Evolutionary conservation across 2,113 vertebrate genomes (phyloP).

Genomic region (Lontra canadensis): DNA sequence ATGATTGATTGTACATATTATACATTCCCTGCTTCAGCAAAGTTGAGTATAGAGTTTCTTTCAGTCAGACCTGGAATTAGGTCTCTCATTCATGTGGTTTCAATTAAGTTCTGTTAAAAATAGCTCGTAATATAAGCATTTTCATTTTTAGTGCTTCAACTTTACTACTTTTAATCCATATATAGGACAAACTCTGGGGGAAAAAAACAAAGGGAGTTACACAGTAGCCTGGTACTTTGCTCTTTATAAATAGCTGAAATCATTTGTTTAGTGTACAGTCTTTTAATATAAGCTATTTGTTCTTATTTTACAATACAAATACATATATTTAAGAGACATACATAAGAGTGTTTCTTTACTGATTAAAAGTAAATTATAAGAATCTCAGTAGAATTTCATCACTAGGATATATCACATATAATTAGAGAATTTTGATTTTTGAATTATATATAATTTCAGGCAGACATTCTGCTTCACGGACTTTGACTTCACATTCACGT

Average conservation of each 20-base stretch:
- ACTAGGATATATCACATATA: constrained; percentile 31
- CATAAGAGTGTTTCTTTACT: constrained; percentile 19
- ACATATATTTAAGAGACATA: constrained; percentile 34
- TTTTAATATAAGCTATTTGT: constrained; percentile 49
- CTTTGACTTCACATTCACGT: constrained; percentile 57
- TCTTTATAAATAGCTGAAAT: constrained; percentile 36
- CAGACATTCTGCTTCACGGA: constrained; percentile 55
- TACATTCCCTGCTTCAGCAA: constrained; percentile 60
- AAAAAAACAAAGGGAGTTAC: constrained; percentile 36
- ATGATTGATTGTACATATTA: constrained; percentile 55
- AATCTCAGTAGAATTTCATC: constrained; percentile 41
- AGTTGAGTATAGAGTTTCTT: constrained; percentile 71
- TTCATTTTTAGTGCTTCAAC: constrained; percentile 67
- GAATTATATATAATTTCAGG: constrained; percentile 63
- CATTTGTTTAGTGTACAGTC: not conserved
- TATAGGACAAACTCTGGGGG: constrained; percentile 41
- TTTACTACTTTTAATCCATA: constrained; percentile 62
- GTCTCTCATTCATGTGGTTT: constrained; percentile 76
- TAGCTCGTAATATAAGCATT: constrained; percentile 71
- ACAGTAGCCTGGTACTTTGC: not conserved
- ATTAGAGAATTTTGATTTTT: constrained; percentile 50
- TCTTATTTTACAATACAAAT: constrained; percentile 57
- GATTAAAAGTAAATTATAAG: constrained; percentile 47
- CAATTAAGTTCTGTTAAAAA: constrained; percentile 80
- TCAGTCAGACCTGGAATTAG: constrained; percentile 72